These are phyloP conservation scores for Conus canariensis DNA, from an alignment of 2,888 invertebrate genomes.

Conservation along the genomic window DNA sequence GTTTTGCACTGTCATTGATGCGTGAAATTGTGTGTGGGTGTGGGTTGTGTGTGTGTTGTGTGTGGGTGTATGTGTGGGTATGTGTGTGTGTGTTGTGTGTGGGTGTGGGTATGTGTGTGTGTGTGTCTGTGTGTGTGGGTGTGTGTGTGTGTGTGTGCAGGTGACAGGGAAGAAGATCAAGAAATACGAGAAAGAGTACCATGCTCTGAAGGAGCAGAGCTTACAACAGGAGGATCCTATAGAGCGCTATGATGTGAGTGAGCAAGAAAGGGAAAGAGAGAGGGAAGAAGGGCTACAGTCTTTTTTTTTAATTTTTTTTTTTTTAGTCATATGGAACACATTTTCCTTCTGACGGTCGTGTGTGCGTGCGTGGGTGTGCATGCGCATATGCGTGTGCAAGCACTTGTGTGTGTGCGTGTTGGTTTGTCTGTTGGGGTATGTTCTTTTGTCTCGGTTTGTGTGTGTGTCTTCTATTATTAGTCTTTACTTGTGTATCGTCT, in stretches of 20 bases:
- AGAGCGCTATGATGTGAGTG: conserved; percentile 79
- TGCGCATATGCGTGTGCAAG: background rate
- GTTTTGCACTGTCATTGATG: too few relatives aligned
- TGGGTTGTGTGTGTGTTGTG: background rate
- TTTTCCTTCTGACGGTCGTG: background rate
- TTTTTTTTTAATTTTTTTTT: too few relatives aligned
- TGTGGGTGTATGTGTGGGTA: background rate
- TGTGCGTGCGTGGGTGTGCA: background rate
- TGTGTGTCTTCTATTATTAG: too few relatives aligned
- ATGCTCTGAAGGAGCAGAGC: conserved; percentile 84
- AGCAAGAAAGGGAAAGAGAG: background rate
- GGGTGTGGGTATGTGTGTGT: background rate
- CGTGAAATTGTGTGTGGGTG: background rate
- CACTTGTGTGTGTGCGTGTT: background rate
- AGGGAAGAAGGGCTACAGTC: background rate
- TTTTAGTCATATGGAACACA: too few relatives aligned
- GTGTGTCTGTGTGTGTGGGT: background rate
- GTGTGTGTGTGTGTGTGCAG: conserved; percentile 60
- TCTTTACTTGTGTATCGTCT: too few relatives aligned
- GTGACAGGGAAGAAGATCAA: conserved; percentile 87
- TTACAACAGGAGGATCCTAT: conserved; percentile 80
- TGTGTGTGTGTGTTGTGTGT: conserved; percentile 19
- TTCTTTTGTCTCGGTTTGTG: too few relatives aligned
- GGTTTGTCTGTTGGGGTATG: background rate
- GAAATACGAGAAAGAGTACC: conserved; percentile 96